These are phyloP conservation scores for Boleophthalmus pectinirostris DNA, from an alignment of 2,113 vertebrate species.

Conservation along the genomic window DNA sequence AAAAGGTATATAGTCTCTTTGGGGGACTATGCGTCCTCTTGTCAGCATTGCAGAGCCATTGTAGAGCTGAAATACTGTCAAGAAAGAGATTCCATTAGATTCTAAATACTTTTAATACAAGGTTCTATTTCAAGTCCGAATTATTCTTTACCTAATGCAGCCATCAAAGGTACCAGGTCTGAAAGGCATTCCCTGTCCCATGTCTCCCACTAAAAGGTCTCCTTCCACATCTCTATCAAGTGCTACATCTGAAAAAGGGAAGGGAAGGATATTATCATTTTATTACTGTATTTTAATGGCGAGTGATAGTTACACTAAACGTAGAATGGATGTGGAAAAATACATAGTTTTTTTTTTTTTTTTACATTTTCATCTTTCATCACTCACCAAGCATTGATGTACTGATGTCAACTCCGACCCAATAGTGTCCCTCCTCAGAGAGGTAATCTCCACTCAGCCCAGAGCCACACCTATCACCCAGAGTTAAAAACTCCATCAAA, in stretches of 20 bases:
- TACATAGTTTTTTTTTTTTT: not conserved
- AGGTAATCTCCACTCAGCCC: constrained; percentile 93
- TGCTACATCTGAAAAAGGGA: constrained; percentile 83
- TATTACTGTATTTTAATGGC: not conserved
- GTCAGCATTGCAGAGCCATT: constrained; percentile 97
- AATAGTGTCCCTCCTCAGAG: constrained; percentile 87
- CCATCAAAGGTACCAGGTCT: constrained; percentile 90
- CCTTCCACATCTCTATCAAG: constrained; percentile 90
- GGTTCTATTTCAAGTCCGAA: not conserved
- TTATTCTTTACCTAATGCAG: constrained; percentile 85
- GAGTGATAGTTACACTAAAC: not conserved
- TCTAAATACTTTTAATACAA: not conserved
- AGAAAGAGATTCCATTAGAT: not conserved
- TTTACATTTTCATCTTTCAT: not conserved
- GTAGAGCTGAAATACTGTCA: constrained; percentile 91
- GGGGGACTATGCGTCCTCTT: constrained; percentile 89
- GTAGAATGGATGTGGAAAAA: not conserved
- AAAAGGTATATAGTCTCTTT: constrained; percentile 88
- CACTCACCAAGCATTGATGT: constrained; percentile 90
- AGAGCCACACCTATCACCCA: constrained; percentile 85
- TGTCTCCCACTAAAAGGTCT: constrained; percentile 88
- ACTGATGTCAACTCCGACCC: constrained; percentile 96
- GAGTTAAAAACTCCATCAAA: not conserved
- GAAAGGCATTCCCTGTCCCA: constrained; percentile 92
- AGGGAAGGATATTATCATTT: not conserved